Percentiles rank a stretch among this genome's conserved stretches.
phyloP scores from a whole-genome alignment of 2,888 invertebrate genomes.

The Onchidella celtica region DNA sequence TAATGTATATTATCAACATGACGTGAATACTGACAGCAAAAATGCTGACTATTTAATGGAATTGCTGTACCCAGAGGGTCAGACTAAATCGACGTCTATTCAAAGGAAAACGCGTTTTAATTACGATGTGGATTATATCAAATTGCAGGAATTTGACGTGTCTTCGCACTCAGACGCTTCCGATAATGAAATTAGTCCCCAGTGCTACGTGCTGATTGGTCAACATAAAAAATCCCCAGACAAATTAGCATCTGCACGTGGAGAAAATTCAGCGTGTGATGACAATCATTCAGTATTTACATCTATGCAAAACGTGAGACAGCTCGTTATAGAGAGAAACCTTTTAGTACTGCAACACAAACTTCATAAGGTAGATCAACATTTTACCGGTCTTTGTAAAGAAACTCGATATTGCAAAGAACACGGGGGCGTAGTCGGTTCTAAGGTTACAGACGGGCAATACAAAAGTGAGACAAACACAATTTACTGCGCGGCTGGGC shows the following conservation, averaged over 20 bases:
- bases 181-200: conserved; percentile 27
- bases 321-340: too few species aligned
- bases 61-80: not conserved
- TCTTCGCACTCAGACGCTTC: conserved; percentile 4
- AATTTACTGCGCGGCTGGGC: too few species aligned
- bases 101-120: not conserved
- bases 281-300: not conserved
- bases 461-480: not conserved
- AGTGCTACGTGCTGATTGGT: not conserved
- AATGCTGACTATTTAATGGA: conserved; percentile 30
- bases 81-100: not conserved
- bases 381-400: not conserved
- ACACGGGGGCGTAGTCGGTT: not conserved
- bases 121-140: conserved; percentile 19
- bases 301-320: not conserved
- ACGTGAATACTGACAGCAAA: too few species aligned
- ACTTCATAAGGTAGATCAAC: not conserved
- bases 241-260: too few species aligned
- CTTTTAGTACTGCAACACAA: not conserved
- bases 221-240: not conserved
- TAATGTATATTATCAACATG: too few species aligned
- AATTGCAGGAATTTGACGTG: not conserved
- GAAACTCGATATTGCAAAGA: not conserved
- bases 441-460: not conserved
- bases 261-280: not conserved